Base-by-base conservation (phyloP, 2,888 invertebrate species). In the Brachylomia viminalis region DNA sequence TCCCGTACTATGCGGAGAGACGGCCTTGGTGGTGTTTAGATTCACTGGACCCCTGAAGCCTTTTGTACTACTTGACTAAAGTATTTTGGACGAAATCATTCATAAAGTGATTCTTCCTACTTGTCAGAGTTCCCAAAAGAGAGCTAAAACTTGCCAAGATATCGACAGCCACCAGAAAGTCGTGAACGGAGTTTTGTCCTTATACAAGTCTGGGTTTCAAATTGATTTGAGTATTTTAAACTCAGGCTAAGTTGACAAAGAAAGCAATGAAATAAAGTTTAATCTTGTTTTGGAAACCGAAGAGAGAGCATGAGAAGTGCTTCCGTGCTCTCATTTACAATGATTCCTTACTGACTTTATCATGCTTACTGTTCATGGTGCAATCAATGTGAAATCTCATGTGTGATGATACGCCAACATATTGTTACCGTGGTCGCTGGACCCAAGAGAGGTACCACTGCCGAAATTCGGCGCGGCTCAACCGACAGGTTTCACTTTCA, bases 401-500 rank as follows among this genome's bases (percentile, higher is more conserved):
- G 30, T 38, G 45, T 45, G 52, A 33, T 33, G 65, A 45, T 23
- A 52, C 17, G 72, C 54, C 20, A 82, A 66, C 47, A 82, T 54
- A 72, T 45, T 56, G 70, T n/a, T 71, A 67, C 33, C 67, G 33
- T 72, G 61, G 73, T 52, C 82, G 75, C 75, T 76, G 77, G 78
- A 82, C 78, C 82, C 81, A 83, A 82, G 88, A 89, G 87, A 65
- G 79, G 76, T 74, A 79, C 62, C 74, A 82, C 74, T 82, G 85
- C 80, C 87, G 74, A 87, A 86, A 88, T 82, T 82, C 81, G 76
- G 69, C 80, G 85, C 80, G 87, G 89, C 89, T 89, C 90, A 89
- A 89, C 87, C 89, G 87, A 87, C 86, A 89, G 87, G 92, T 95
- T 95, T 95, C 95, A 95, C 95, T 95, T 95, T 94, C 95, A 90